Evolutionary conservation across 1,140 invertebrate species (phyloP).

Genomic region (Cotesia chilonis): DNA sequence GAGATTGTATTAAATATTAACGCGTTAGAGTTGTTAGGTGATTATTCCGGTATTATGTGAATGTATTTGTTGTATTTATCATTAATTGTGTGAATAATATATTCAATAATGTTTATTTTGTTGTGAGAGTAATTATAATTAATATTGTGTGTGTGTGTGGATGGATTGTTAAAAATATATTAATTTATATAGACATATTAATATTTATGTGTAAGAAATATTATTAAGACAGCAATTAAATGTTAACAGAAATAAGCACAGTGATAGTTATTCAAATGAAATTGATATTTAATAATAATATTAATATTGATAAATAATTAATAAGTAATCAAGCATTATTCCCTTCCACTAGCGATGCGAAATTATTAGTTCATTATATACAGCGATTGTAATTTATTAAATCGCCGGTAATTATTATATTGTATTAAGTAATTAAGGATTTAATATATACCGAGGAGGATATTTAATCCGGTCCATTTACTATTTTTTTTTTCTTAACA

Average conservation of each 20-base stretch:
- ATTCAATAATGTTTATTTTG: not conserved
- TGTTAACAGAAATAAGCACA: slow-evolving; percentile 30
- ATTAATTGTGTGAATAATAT: slow-evolving; percentile 1
- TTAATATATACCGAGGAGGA: not conserved
- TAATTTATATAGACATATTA: not conserved
- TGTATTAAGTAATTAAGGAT: not conserved
- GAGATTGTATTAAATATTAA: too few relatives aligned
- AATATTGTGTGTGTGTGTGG: not conserved
- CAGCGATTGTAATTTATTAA: not conserved
- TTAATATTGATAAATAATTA: slow-evolving; percentile 27
- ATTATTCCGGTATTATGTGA: not conserved
- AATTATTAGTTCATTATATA: slow-evolving; percentile 20
- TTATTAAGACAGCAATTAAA: slow-evolving; percentile 30
- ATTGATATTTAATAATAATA: slow-evolving; percentile 20
- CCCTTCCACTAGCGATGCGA: slow-evolving; percentile 29
- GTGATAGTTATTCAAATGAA: slow-evolving; percentile 26
- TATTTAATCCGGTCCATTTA: slow-evolving; percentile 16
- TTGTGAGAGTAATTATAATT: not conserved
- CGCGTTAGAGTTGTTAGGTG: too few relatives aligned
- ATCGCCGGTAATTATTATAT: not conserved
- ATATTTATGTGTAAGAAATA: not conserved
- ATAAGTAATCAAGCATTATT: slow-evolving; percentile 32
- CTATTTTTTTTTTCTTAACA: not conserved
- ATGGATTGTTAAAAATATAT: not conserved
- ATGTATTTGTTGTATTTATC: slow-evolving; percentile 1